Percentiles rank a stretch among this genome's conserved stretches.
These are phyloP conservation scores for Conistra vaccinii DNA, from an alignment of 2,888 invertebrate species.

Conservation along the genomic window DNA sequence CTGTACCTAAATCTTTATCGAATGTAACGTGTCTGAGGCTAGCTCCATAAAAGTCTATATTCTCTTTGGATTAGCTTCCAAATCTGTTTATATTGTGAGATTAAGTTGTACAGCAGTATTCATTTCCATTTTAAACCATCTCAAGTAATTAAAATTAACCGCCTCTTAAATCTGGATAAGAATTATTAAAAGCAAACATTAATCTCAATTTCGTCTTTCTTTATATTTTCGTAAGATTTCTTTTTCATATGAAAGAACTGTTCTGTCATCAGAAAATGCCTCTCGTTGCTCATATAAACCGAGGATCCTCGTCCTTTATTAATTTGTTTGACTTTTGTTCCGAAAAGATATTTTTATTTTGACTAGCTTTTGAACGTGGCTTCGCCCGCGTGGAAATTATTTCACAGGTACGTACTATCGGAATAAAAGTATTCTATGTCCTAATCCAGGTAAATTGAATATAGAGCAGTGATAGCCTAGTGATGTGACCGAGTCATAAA, in stretches of 20 bases:
- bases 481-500: no score
- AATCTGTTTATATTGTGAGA: slow-evolving; percentile 14
- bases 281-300: slow-evolving; percentile 27
- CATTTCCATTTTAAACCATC: slow-evolving; percentile 22
- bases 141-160: slow-evolving; percentile 48
- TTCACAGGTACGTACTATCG: no score
- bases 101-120: slow-evolving; percentile 20
- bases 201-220: slow-evolving; percentile 34
- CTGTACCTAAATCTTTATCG: background rate
- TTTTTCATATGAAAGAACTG: slow-evolving; percentile 30
- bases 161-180: slow-evolving; percentile 26
- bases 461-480: no score
- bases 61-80: background rate
- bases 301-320: slow-evolving; percentile 43
- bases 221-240: slow-evolving; percentile 34
- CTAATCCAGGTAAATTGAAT: no score
- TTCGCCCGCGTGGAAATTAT: background rate
- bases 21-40: background rate
- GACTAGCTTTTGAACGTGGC: background rate
- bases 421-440: no score
- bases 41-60: background rate
- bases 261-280: slow-evolving; percentile 31
- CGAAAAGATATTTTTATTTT: slow-evolving; percentile 36
- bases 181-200: slow-evolving; percentile 52
- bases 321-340: slow-evolving; percentile 60